These are phyloP conservation scores for Bradypodion pumilum DNA, from an alignment of 2,797 vertebrate species.

Conservation along the genomic window DNA sequence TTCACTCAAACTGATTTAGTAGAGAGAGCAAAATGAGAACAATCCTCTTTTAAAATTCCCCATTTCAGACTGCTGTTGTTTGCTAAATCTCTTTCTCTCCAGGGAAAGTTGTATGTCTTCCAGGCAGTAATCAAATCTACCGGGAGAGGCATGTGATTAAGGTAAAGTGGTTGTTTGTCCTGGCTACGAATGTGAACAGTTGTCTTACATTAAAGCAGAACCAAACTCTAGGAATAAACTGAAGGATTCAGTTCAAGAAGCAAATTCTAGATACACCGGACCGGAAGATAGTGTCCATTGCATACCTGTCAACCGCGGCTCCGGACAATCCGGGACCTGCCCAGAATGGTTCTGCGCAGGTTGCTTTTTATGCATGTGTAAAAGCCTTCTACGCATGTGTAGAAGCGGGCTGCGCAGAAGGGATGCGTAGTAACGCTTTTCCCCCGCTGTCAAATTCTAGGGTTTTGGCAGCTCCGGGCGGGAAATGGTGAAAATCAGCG, in stretches of 20 bases:
- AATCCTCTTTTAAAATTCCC: slow-evolving; percentile 53
- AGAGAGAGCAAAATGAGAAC: slow-evolving; percentile 56
- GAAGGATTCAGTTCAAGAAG: not conserved
- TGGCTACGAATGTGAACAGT: slow-evolving; percentile 22
- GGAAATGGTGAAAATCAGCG: too few species aligned
- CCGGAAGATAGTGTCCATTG: not conserved
- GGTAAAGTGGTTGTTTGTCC: slow-evolving; percentile 33
- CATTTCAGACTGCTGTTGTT: slow-evolving; percentile 38
- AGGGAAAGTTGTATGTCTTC: slow-evolving; percentile 39
- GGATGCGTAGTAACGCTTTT: too few species aligned
- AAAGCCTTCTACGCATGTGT: too few species aligned
- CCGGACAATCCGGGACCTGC: too few species aligned
- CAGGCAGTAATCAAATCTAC: slow-evolving; percentile 51
- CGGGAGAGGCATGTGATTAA: slow-evolving; percentile 50
- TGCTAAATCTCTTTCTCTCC: slow-evolving; percentile 57
- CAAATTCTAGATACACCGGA: not conserved
- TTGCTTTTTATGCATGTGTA: too few species aligned
- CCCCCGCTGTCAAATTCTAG: too few species aligned
- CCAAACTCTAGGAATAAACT: not conserved
- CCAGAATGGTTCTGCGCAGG: too few species aligned
- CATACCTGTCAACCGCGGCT: too few species aligned
- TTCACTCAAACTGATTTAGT: slow-evolving; percentile 62
- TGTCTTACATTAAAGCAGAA: slow-evolving; percentile 32
- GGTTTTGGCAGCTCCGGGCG: too few species aligned
- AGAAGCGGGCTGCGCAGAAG: too few species aligned